Conservation (phyloP, 2,113 vertebrate genomes). For the Cavia porcellus region DNA sequence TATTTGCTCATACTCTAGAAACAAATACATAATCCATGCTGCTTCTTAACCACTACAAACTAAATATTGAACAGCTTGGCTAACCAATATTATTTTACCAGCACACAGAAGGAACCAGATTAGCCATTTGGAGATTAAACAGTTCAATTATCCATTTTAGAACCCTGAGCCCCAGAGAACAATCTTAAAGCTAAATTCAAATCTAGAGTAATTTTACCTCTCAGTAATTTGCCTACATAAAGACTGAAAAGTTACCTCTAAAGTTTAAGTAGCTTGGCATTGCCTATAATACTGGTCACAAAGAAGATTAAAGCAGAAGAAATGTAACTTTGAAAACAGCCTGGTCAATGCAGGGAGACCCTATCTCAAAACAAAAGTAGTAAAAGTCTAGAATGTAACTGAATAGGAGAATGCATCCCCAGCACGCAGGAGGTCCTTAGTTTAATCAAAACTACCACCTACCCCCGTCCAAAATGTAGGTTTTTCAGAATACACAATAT, state of each 20-base stretch:
- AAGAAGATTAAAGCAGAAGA: background rate
- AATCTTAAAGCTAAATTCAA: slow-evolving; percentile 26
- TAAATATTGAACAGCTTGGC: slow-evolving; percentile 69
- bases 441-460: background rate
- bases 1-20: slow-evolving; percentile 68
- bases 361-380: background rate
- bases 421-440: background rate
- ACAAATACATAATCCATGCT: slow-evolving; percentile 65
- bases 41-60: slow-evolving; percentile 65
- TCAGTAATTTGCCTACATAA: slow-evolving; percentile 41
- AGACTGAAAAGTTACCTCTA: slow-evolving; percentile 38
- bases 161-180: background rate
- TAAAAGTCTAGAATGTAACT: background rate
- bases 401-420: background rate
- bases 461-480: background rate
- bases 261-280: background rate
- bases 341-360: background rate
- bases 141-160: slow-evolving; percentile 50
- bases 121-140: slow-evolving; percentile 55
- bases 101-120: slow-evolving; percentile 48
- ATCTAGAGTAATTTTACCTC: background rate
- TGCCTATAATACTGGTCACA: background rate
- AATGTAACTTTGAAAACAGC: background rate
- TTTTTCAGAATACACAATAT: slow-evolving; percentile 10
- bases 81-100: slow-evolving; percentile 63